Evolutionary conservation across 2,113 vertebrate species (phyloP), one percentile per base, ranked within the genome.

Genomic region (Corapipo altera): DNA sequence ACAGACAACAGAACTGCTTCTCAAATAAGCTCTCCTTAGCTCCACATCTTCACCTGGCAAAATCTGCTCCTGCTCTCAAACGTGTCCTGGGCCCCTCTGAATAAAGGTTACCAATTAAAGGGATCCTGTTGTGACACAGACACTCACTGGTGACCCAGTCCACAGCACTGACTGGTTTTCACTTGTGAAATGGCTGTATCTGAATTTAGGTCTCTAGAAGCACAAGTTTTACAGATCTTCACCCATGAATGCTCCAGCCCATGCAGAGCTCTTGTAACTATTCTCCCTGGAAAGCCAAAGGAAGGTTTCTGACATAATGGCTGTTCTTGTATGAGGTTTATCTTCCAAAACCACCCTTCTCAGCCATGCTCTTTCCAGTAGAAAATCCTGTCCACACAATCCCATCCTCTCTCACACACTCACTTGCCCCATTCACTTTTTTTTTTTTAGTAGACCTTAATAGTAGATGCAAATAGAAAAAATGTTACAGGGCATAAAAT

Each of bases 401-500:
- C 26, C 74, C 74, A 54, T 66, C 44, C 65, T 78, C 41, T 84
- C 78, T 84, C 91, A 58, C 39, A 35, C 57, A 78, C 64, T 73
- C 69, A 86, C 59, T 58, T 95, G 61, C 64, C 89, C 70, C 80
- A 54, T 77, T 93, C 51, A 4, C 30, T 15, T 44, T 62, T 65
- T 15, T 62, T 94, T 85, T 96, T 55, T 80, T 26, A 95, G 65
- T 39, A 58, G 33, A 93, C 85, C 77, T 85, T 84, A 95, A 85
- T 18, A 77, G 82, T 77, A 67, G 24, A 92, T 70, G 32, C 69
- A 90, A 88, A 91, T 9, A 84, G 51, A 44, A 80, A n/a, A 78
- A 96, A 82, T 28, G 73, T 96, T 93, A 94, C 91, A 97, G 90
- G 73, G 79, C 74, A 97, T 95, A 95, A 97, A 97, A 95, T 3